Evolutionary conservation across 2,113 vertebrate genomes (phyloP), one percentile per base, ranked within the genome.

Genomic region (Tetraodon nigroviridis): DNA sequence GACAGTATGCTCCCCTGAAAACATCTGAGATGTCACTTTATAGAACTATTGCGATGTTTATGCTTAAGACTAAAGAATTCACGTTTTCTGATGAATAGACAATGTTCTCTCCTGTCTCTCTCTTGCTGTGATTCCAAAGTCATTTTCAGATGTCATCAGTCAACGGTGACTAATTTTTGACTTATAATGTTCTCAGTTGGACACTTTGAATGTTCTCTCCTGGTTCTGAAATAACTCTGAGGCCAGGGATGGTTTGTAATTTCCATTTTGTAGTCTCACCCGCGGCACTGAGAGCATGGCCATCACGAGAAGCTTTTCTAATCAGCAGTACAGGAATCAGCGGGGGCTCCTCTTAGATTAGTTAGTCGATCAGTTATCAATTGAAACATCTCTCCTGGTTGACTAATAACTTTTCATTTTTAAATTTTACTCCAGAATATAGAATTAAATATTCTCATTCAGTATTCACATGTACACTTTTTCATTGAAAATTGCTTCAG

Each of bases 21-120:
- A 68, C 67, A 68, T 61, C 55, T 60, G 46, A 73, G 76, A 81
- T 80, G 80, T 77, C 70, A 72, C 61, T 74, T 79, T 81, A 48
- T 80, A 73, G 32, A 60, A 64, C 47, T 73, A 19, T 56, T 64
- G 75, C 49, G 55, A 55, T 81, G 76, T 82, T 78, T 66, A 58
- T 60, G 75, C 67, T 73, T 79, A 65, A 83, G 77, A 73, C 49
- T 76, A 49, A 67, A 73, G 14, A 70, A 46, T 51, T 67, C 27
- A 61, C 10, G 17, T 73, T 58, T n/a, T 64, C 47, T 32, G 22
- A 22, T 41, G 37, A 58, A 55, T 44, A 47, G 18, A 72, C 18
- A 55, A 55, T 46, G 53, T 62, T 50, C 32, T 48, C 55, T 64
- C 57, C 56, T 45, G 52, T 72, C 62, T 60, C 71, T 51, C 47